Percentiles rank a stretch among this genome's conserved stretches.
Evolutionary conservation across 2,888 invertebrate genomes (phyloP).

Genomic region (Timema podura): DNA sequence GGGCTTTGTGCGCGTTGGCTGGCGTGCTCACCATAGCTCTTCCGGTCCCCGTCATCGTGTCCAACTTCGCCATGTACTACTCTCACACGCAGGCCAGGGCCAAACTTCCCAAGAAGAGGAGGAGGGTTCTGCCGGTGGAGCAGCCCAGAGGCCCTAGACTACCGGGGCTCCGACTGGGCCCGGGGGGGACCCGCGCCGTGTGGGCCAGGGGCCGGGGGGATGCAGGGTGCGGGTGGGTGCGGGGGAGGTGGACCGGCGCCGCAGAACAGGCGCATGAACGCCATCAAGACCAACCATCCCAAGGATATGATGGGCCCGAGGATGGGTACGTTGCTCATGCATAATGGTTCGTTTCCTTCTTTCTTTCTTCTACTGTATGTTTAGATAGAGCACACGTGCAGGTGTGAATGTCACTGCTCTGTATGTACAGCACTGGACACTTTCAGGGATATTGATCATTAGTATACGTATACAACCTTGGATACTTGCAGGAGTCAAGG

Average conservation of each 20-base stretch:
- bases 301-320: slow-evolving; percentile 75
- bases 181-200: slow-evolving; percentile 40
- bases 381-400: no score
- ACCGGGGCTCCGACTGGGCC: slow-evolving; percentile 46
- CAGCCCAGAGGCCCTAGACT: slow-evolving; percentile 67
- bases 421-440: no score
- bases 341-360: neutral
- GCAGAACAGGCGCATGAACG: slow-evolving; percentile 75
- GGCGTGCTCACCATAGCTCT: slow-evolving; percentile 98
- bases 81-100: slow-evolving; percentile 93
- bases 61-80: slow-evolving; percentile 97
- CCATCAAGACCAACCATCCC: slow-evolving; percentile 81
- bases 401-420: no score
- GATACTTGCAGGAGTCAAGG: no score
- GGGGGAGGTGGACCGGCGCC: slow-evolving; percentile 40
- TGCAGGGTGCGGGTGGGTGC: slow-evolving; percentile 46
- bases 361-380: no score
- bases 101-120: slow-evolving; percentile 96
- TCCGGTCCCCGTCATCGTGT: slow-evolving; percentile 98
- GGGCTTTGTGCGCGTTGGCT: slow-evolving; percentile 94
- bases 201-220: slow-evolving; percentile 29
- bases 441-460: no score
- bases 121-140: slow-evolving; percentile 95
- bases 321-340: slow-evolving; percentile 60
- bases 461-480: no score